Evolutionary conservation across 2,888 invertebrate genomes (phyloP).

Genomic region (Callinectes sapidus): DNA sequence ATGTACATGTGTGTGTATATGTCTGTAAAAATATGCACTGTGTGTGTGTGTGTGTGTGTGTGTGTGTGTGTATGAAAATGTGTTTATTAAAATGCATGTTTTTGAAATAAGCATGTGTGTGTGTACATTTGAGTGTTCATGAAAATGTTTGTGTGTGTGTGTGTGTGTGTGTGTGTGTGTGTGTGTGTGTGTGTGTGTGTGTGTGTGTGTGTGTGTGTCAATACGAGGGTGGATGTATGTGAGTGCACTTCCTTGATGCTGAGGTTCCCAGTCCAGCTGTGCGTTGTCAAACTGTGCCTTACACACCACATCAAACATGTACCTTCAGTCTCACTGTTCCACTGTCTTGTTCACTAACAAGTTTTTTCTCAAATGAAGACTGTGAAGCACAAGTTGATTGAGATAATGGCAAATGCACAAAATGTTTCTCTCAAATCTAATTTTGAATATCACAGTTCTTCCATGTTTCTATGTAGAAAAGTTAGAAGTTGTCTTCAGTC

Average conservation of each 20-base stretch:
- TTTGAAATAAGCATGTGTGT: too few relatives aligned
- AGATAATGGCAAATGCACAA: conserved; percentile 57
- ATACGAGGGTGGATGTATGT: background rate
- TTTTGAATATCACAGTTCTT: conserved; percentile 67
- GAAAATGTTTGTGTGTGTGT: too few relatives aligned
- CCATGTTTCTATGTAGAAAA: conserved; percentile 42
- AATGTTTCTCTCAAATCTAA: conserved; percentile 59
- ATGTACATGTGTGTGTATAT: background rate
- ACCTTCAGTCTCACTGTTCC: conserved; percentile 56
- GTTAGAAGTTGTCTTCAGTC: conserved; percentile 44
- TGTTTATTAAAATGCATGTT: background rate
- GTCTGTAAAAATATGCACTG: too few relatives aligned
- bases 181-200: background rate
- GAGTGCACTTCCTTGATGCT: conserved; percentile 40
- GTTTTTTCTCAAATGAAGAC: conserved; percentile 60
- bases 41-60: background rate
- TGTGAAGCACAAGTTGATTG: conserved; percentile 63
- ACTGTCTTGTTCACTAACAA: conserved; percentile 49
- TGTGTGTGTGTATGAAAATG: background rate
- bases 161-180: background rate
- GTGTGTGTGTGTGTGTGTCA: background rate
- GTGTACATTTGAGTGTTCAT: too few relatives aligned
- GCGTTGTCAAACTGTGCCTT: conserved; percentile 55
- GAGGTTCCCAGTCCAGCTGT: conserved; percentile 50
- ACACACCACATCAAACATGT: conserved; percentile 61